Evolutionary conservation across 2,113 vertebrate genomes (phyloP), one percentile per base, ranked within the genome.

Genomic region (Hippopotamus amphibius): DNA sequence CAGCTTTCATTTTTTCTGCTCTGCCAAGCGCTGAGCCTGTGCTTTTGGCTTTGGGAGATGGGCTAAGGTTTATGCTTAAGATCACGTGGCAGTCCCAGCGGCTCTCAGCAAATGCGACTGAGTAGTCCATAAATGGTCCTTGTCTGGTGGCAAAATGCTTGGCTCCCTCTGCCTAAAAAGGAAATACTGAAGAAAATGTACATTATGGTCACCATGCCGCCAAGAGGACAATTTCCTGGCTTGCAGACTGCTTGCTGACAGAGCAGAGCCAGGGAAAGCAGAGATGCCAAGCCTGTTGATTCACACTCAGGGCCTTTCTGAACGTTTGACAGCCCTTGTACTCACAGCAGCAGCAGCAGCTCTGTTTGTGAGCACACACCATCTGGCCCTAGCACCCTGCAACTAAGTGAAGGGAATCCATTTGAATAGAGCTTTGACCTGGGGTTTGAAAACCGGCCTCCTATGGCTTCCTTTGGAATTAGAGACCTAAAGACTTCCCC

Each of bases 161-260:
- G 82, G 59, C 61, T 97, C 17, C 37, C 66, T 94, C 88, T 97
- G 69, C 96, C 96, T 94, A 93, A 97, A 97, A 94, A 94, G 95
- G 96, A 96, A 96, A 83, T 93, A 82, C 66, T 86, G 66, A 77
- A 90, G 59, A 96, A 96, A 94, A 96, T 24, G 88, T 94, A 77
- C 76, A 88, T 92, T 84, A 84, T 7, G n/a, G 95, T 90, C 16
- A 5, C 81, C 17, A 26, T 59, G 92, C 83, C 21, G 19, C 57
- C 0, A 33, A 76, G 69, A 97, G 89, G 89, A 91, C 33, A 41
- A 28, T 92, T 90, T 97, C 74, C 92, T 92, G 84, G 80, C 88
- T 95, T 85, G 53, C 84, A 53, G 90, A 83, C 65, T 66, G 59
- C 81, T 96, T 85, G 81, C 88, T 74, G 88, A 96, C 83, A 91